A percentile compares a stretch with the other conserved stretches of the same genome.
Conservation (phyloP, 2,113 vertebrate species). For the Candoia aspera region DNA sequence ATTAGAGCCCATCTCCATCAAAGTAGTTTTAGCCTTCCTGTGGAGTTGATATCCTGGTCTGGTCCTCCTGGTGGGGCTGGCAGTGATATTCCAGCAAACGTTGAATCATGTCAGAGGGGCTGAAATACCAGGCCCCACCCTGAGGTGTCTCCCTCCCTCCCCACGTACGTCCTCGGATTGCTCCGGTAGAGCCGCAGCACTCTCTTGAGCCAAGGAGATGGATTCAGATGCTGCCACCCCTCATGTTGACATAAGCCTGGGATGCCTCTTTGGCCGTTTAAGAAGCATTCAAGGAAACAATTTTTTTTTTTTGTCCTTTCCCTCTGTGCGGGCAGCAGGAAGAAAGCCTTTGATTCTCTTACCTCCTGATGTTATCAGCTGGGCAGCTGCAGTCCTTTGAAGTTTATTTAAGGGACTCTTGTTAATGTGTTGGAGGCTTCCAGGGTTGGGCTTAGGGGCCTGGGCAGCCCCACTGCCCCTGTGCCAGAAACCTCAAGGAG, state of each 20-base stretch:
- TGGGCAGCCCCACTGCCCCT: too few species aligned
- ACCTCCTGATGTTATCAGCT: slow-evolving; percentile 31
- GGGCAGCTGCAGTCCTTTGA: slow-evolving; percentile 48
- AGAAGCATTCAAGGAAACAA: neutral
- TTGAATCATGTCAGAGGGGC: too few species aligned
- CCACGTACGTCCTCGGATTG: too few species aligned
- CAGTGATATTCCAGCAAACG: too few species aligned
- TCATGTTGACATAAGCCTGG: neutral
- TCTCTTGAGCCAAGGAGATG: neutral
- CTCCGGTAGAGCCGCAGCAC: neutral
- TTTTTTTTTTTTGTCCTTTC: slow-evolving; percentile 41
- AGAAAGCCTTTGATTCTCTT: slow-evolving; percentile 39
- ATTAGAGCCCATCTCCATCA: too few species aligned
- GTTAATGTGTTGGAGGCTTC: neutral
- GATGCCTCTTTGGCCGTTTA: slow-evolving; percentile 10
- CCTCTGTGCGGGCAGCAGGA: slow-evolving; percentile 34
- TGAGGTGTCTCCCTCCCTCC: too few species aligned
- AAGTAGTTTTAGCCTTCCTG: too few species aligned
- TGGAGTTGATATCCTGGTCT: too few species aligned
- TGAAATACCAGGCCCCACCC: too few species aligned
- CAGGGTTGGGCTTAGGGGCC: neutral
- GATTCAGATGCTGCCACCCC: accelerated
- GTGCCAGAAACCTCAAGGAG: too few species aligned
- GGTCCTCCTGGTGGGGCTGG: too few species aligned
- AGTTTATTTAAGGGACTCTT: slow-evolving; percentile 19